phyloP scores from a whole-genome alignment of 2,113 vertebrate species.

The Mionectes macconnelli region DNA sequence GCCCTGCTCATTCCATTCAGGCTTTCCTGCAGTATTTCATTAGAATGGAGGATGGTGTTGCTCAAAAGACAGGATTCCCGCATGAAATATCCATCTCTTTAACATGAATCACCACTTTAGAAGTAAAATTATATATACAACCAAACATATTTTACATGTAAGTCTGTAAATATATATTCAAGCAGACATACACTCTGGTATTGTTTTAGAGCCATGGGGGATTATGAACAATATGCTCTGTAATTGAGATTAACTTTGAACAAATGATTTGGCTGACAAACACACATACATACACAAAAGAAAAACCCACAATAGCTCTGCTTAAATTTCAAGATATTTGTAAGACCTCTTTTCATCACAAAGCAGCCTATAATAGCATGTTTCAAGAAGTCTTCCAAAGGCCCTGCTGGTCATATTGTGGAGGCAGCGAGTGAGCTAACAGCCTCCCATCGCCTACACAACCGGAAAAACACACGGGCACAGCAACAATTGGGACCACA shows the following conservation, averaged over 20 bases:
- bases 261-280: constrained; percentile 55
- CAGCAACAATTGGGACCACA: not conserved
- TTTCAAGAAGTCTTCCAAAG: constrained; percentile 50
- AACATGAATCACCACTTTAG: not conserved
- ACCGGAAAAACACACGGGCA: not conserved
- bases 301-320: constrained; percentile 21
- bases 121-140: constrained; percentile 29
- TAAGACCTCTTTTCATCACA: constrained; percentile 51
- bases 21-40: not conserved
- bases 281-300: not conserved
- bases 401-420: constrained; percentile 71
- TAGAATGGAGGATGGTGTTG: not conserved
- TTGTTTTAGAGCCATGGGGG: constrained; percentile 48
- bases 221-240: constrained; percentile 58
- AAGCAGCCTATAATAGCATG: constrained; percentile 14
- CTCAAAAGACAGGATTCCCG: not conserved
- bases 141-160: constrained; percentile 21
- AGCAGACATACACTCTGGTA: not conserved
- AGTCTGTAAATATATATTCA: constrained; percentile 49
- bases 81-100: constrained; percentile 23
- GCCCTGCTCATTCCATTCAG: not conserved
- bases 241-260: constrained; percentile 69
- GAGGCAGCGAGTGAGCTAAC: constrained; percentile 76
- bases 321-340: constrained; percentile 50
- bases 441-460: constrained; percentile 60